phyloP scores from a whole-genome alignment of 2,113 vertebrate species.

The Ciconia stormi region DNA sequence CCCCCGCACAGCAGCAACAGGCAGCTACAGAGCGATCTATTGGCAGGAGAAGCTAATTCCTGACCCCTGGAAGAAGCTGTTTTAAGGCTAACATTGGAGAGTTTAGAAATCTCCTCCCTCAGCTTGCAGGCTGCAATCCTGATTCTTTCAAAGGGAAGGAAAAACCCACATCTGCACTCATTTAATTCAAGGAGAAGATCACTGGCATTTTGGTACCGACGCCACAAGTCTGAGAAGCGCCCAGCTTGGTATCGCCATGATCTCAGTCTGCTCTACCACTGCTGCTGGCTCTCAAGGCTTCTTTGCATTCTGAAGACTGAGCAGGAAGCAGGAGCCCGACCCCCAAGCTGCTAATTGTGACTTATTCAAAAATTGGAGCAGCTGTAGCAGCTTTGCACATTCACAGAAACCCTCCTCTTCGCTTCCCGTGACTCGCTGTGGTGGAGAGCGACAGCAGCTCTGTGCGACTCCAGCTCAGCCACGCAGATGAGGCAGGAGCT shows the following conservation, averaged over 20 bases:
- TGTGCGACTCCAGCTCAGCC: not conserved
- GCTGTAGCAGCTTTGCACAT: constrained; percentile 15
- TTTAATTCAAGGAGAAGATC: not conserved
- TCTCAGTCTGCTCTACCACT: not conserved
- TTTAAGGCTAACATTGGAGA: not conserved
- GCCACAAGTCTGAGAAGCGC: not conserved
- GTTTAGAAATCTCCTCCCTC: not conserved
- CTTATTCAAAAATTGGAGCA: constrained; percentile 11
- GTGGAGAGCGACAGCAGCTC: not conserved
- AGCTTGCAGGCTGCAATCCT: not conserved
- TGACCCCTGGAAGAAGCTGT: not conserved
- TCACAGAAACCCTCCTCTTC: not conserved
- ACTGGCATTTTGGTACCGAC: not conserved
- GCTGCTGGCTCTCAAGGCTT: not conserved
- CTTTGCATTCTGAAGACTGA: not conserved
- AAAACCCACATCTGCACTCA: not conserved
- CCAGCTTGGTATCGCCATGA: not conserved
- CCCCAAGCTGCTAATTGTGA: constrained; percentile 8
- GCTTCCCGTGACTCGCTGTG: not conserved
- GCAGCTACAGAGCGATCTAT: not conserved
- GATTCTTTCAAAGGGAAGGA: not conserved
- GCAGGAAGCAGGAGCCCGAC: constrained; percentile 12
- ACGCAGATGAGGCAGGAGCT: not conserved
- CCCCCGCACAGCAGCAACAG: not conserved
- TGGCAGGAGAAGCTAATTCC: not conserved